A percentile compares a stretch with the other conserved stretches of the same genome.
Conservation (phyloP, 2,113 vertebrate species). For the Anseranas semipalmata region DNA sequence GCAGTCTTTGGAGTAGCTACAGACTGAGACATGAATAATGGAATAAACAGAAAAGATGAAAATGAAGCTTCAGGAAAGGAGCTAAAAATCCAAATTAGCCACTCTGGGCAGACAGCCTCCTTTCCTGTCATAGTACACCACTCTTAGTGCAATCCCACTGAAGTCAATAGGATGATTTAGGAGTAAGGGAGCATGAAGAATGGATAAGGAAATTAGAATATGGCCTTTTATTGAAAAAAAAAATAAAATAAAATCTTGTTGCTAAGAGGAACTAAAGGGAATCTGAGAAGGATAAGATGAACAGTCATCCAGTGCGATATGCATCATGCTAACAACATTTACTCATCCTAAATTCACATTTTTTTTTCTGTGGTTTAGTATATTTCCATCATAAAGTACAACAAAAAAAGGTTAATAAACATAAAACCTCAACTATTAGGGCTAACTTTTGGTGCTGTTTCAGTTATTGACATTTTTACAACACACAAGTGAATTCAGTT, state of each 20-base stretch:
- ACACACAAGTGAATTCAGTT: not conserved
- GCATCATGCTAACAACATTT: not conserved
- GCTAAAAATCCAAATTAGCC: not conserved
- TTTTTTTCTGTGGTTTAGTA: rapidly evolving
- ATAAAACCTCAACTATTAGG: not conserved
- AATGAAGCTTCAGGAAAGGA: not conserved
- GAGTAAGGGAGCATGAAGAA: not conserved
- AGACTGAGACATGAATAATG: slow-evolving; percentile 30
- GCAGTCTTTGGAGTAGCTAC: not conserved
- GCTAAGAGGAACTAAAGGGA: not conserved
- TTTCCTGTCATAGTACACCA: not conserved
- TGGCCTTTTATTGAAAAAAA: not conserved
- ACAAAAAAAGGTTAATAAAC: not conserved
- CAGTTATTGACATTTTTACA: not conserved
- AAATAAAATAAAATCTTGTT: not conserved
- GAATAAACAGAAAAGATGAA: slow-evolving; percentile 34
- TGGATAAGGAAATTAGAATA: not conserved
- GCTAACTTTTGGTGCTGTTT: not conserved
- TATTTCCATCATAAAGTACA: not conserved
- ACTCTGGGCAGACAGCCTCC: not conserved
- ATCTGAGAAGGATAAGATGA: not conserved
- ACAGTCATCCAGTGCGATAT: not conserved
- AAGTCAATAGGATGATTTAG: not conserved
- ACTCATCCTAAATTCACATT: not conserved
- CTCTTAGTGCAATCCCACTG: not conserved